Conservation (phyloP, 2,797 vertebrate genomes). For the Delichon dasypus region DNA sequence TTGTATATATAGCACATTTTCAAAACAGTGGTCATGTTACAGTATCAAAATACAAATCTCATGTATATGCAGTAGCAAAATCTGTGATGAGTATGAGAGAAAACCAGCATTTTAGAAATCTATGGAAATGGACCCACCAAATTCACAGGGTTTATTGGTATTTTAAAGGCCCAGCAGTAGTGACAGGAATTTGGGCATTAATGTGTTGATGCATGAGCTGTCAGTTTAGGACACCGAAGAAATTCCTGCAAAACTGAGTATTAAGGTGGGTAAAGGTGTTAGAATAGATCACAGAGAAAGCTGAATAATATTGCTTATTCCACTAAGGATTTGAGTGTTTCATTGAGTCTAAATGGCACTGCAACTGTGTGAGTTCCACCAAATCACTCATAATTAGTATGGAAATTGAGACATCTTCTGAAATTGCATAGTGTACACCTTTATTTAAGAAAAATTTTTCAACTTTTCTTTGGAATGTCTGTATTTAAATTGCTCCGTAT, state of each 20-base stretch:
- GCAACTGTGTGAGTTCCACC: neutral
- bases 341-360: neutral
- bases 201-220: neutral
- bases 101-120: neutral
- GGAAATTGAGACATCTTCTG: neutral
- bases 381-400: constrained; percentile 7
- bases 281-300: neutral
- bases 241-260: neutral
- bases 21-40: neutral
- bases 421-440: neutral
- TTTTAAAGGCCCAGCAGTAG: neutral
- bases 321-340: neutral
- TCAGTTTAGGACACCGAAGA: neutral
- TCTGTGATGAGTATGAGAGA: neutral
- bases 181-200: neutral
- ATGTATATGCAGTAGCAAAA: neutral
- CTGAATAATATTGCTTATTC: neutral
- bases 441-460: neutral
- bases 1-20: neutral
- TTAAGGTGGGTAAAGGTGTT: neutral
- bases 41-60: neutral
- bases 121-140: neutral
- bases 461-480: constrained; percentile 19
- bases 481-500: neutral
- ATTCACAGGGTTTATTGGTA: neutral